Conservation (phyloP, 64 coral and sea anemone species). For the Pocillopora damicornis region DNA sequence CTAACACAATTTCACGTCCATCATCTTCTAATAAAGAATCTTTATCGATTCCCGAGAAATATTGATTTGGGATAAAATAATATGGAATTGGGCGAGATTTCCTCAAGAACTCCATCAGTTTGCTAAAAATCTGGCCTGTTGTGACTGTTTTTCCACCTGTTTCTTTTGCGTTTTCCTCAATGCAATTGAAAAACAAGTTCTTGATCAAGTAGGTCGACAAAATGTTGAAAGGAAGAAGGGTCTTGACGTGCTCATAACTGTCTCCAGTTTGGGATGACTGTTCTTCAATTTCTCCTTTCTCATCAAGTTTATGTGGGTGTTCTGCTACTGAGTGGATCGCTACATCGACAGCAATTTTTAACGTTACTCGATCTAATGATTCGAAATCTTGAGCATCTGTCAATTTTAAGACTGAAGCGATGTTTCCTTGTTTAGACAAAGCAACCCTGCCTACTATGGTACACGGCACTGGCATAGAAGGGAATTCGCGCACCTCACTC, state of each 20-base stretch:
- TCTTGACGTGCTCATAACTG: slow-evolving; percentile 8
- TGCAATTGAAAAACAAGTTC: slow-evolving; percentile 49
- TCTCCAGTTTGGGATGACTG: not conserved
- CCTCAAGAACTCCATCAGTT: not conserved
- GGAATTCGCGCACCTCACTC: not conserved
- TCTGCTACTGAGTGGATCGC: not conserved
- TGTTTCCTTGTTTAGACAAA: not conserved
- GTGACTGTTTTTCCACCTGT: not conserved
- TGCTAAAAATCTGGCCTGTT: slow-evolving; percentile 17
- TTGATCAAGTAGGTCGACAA: slow-evolving; percentile 44
- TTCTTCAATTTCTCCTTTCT: not conserved
- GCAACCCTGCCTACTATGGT: slow-evolving; percentile 3
- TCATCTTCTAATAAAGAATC: not conserved
- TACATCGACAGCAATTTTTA: too few relatives aligned
- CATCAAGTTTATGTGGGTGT: not conserved
- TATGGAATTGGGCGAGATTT: slow-evolving; percentile 4
- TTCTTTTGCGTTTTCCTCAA: slow-evolving; percentile 11
- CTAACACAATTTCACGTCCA: not conserved
- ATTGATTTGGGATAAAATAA: slow-evolving; percentile 17
- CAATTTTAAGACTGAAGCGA: not conserved
- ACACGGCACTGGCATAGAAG: not conserved
- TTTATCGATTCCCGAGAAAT: slow-evolving; percentile 16
- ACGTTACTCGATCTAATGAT: not conserved
- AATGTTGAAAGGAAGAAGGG: slow-evolving; percentile 20
- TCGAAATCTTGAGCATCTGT: not conserved